Conservation (phyloP, 2,888 invertebrate species). For the Parnassius orleans region DNA sequence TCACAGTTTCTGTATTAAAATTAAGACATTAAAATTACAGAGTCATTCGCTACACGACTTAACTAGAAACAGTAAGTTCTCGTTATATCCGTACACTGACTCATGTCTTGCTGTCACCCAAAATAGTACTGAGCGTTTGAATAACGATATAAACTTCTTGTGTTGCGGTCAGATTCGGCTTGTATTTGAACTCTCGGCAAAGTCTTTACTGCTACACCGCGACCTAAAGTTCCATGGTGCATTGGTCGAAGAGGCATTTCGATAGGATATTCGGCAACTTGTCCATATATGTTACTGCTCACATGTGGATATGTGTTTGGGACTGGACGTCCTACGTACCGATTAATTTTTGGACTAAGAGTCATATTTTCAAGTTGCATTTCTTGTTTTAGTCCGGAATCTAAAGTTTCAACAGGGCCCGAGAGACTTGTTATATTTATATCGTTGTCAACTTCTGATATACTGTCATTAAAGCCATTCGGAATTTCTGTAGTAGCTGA, state of each 20-base stretch:
- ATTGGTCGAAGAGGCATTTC: constrained; percentile 76
- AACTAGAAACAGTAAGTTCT: constrained; percentile 82
- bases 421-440: constrained; percentile 86
- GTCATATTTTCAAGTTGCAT: constrained; percentile 72
- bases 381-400: constrained; percentile 68
- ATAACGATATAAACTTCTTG: constrained; percentile 83
- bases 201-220: constrained; percentile 73
- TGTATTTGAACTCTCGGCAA: constrained; percentile 71
- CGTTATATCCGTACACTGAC: constrained; percentile 75
- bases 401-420: constrained; percentile 81
- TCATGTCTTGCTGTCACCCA: constrained; percentile 86
- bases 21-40: constrained; percentile 74
- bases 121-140: constrained; percentile 87
- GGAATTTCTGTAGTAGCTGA: constrained; percentile 88
- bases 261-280: constrained; percentile 76
- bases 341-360: constrained; percentile 73
- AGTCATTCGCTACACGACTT: constrained; percentile 65
- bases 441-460: constrained; percentile 91
- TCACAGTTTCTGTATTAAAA: constrained; percentile 79
- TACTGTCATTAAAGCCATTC: constrained; percentile 92
- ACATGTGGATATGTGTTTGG: constrained; percentile 76
- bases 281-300: constrained; percentile 77
- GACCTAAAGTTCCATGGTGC: constrained; percentile 72
- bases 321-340: constrained; percentile 73
- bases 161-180: constrained; percentile 75